These are phyloP conservation scores for Eubasilissa regina DNA, from an alignment of 1,140 invertebrate species.

Conservation along the genomic window DNA sequence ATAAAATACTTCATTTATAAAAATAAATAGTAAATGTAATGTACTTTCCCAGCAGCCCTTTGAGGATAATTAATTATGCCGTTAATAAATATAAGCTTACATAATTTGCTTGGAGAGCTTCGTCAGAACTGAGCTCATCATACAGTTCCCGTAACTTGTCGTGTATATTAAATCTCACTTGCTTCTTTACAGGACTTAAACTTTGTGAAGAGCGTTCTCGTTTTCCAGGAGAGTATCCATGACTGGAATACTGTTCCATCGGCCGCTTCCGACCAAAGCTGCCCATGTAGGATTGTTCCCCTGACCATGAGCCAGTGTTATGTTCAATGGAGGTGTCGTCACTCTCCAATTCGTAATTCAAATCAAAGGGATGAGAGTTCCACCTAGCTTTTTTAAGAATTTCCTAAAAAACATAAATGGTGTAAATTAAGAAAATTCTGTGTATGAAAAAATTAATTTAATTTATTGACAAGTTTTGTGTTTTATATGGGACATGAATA, in stretches of 20 bases:
- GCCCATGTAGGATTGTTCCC: slow-evolving; percentile 44
- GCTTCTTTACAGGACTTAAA: slow-evolving; percentile 64
- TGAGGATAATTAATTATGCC: too few relatives aligned
- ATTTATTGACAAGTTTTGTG: too few relatives aligned
- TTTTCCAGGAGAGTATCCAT: slow-evolving; percentile 64
- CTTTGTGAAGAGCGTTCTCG: slow-evolving; percentile 65
- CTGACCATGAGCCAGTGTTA: slow-evolving; percentile 40
- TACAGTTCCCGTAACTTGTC: slow-evolving; percentile 75
- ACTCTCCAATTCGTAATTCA: slow-evolving; percentile 54
- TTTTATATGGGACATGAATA: too few relatives aligned
- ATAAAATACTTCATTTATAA: not conserved
- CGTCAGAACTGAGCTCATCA: slow-evolving; percentile 70
- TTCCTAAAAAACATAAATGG: slow-evolving; percentile 43
- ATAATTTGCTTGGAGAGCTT: slow-evolving; percentile 68
- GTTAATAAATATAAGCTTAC: slow-evolving; percentile 63
- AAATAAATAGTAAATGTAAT: too few relatives aligned
- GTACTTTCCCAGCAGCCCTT: too few relatives aligned
- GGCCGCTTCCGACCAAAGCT: slow-evolving; percentile 49
- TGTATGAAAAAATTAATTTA: too few relatives aligned
- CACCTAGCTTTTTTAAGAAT: slow-evolving; percentile 58
- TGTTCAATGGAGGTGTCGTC: slow-evolving; percentile 49
- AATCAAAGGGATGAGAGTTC: slow-evolving; percentile 47
- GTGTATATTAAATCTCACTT: slow-evolving; percentile 74
- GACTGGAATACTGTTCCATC: slow-evolving; percentile 44
- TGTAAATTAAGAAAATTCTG: too few relatives aligned